Percentiles rank a stretch among this genome's conserved stretches.
Conservation (phyloP, 30 jellyfish, hydroid and myxozoan species). For the Aurelia coerulea region DNA sequence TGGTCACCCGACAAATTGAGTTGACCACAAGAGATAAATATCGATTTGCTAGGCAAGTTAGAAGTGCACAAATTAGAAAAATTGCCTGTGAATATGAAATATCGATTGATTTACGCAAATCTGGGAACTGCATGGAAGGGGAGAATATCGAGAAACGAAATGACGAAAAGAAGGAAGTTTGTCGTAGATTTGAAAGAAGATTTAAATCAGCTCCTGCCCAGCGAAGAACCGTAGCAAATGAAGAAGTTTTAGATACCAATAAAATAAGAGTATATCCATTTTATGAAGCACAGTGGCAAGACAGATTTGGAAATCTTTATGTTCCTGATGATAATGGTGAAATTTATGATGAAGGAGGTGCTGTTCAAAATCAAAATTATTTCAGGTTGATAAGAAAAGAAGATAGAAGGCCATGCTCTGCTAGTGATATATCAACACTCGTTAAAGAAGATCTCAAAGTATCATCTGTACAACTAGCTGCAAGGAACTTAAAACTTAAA, state of each 20-base stretch:
- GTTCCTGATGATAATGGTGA: neutral
- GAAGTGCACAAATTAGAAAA: constrained; percentile 2
- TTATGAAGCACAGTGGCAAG: constrained; percentile 48
- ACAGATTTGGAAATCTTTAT: neutral
- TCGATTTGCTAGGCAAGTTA: neutral
- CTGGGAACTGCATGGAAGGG: neutral
- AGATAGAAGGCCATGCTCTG: neutral
- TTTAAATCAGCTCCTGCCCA: constrained; percentile 48
- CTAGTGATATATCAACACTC: neutral
- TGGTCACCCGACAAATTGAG: constrained; percentile 41
- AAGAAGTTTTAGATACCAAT: constrained; percentile 34
- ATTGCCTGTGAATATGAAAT: constrained; percentile 21
- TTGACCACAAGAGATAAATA: constrained; percentile 23
- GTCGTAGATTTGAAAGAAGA: constrained; percentile 48
- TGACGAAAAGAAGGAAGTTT: constrained; percentile 11
- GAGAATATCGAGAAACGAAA: neutral
- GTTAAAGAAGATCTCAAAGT: constrained; percentile 26
- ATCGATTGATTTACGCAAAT: constrained; percentile 29
- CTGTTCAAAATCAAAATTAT: neutral
- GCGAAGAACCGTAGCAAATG: constrained; percentile 13
- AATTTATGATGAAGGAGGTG: neutral
- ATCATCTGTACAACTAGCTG: constrained; percentile 22
- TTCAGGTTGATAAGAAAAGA: neutral
- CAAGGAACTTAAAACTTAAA: neutral
- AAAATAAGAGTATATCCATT: constrained; percentile 54